Conservation (phyloP, 1,140 invertebrate species). For the Drosophila saltans region DNA sequence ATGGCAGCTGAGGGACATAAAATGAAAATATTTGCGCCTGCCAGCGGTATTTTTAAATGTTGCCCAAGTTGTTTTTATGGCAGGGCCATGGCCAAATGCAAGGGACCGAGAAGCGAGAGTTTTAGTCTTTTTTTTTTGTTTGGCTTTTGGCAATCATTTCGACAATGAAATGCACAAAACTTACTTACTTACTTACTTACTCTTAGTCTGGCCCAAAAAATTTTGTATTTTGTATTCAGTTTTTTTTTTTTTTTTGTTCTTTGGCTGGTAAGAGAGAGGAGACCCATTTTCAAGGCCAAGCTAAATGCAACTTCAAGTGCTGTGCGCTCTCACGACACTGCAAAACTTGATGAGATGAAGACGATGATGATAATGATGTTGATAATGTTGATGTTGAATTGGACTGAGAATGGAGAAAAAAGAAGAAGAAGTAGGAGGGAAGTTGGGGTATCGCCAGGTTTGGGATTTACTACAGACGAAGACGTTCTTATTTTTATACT, state of each 20-base stretch:
- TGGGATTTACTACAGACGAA: conserved; percentile 34
- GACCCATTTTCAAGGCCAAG: conserved; percentile 63
- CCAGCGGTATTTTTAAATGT: conserved; percentile 18
- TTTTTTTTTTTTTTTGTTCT: conserved; percentile 16
- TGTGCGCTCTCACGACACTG: conserved; percentile 53
- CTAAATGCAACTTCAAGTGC: conserved; percentile 65
- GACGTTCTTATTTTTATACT: conserved; percentile 77
- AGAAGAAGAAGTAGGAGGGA: not conserved
- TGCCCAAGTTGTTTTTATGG: conserved; percentile 21
- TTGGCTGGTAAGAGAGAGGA: conserved; percentile 13
- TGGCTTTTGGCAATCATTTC: conserved; percentile 14
- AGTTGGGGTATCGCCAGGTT: not conserved
- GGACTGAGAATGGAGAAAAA: not conserved
- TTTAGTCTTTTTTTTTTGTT: not conserved
- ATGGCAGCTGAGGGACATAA: conserved; percentile 44
- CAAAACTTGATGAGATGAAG: conserved; percentile 36
- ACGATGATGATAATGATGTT: not conserved
- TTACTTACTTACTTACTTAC: not conserved
- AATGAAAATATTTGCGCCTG: conserved; percentile 42
- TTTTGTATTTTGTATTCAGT: conserved; percentile 22
- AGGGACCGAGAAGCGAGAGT: not conserved
- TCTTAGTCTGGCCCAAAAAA: not conserved
- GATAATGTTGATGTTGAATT: not conserved
- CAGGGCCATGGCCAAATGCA: conserved; percentile 10
- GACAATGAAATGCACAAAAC: conserved; percentile 23